phyloP scores from a whole-genome alignment of 1,140 invertebrate species.

The Dryas iulia region DNA sequence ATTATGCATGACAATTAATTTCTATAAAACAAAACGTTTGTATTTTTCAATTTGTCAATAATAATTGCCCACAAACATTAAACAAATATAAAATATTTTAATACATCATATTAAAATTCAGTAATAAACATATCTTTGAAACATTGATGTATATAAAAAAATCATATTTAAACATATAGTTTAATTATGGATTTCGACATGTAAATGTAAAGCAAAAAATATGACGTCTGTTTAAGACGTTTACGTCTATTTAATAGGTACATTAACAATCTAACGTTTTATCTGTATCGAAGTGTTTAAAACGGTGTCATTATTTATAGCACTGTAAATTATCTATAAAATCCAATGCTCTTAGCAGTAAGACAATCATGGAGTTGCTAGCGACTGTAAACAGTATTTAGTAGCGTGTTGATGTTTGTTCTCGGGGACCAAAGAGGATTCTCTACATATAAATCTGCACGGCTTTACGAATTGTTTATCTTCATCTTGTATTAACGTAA shows the following conservation, averaged over 20 bases:
- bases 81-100: no score
- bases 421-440: conserved; percentile 27
- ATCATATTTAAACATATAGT: no score
- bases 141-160: no score
- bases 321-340: conserved; percentile 21
- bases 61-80: no score
- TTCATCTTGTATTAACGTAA: conserved; percentile 3
- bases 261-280: background rate
- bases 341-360: conserved; percentile 10
- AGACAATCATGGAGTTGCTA: conserved; percentile 18
- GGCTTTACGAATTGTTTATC: conserved; percentile 12
- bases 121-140: no score
- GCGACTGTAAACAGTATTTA: conserved; percentile 28
- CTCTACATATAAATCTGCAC: conserved; percentile 22
- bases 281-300: background rate
- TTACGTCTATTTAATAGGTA: background rate
- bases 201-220: background rate
- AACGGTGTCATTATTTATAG: conserved; percentile 4
- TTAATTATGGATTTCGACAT: no score
- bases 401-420: conserved; percentile 33
- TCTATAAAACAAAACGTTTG: no score
- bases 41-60: no score
- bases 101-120: no score
- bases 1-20: no score
- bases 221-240: background rate